Percentiles rank a stretch among this genome's conserved stretches.
Evolutionary conservation across 2,113 vertebrate species (phyloP).

Genomic region (Brevimyrus niger): DNA sequence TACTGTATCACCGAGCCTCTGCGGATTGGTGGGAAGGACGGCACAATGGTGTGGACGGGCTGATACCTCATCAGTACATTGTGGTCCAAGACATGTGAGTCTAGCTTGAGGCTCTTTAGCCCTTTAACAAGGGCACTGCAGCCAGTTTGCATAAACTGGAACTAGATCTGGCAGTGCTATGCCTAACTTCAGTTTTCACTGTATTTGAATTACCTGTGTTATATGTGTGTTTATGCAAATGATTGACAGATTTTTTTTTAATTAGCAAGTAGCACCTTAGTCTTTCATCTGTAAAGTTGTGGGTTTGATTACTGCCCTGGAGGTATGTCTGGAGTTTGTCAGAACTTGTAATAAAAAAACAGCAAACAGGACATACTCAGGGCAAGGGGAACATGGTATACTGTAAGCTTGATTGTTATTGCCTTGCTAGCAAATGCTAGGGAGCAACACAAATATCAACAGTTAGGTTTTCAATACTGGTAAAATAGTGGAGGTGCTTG

Average conservation of each 20-base stretch:
- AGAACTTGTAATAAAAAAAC: neutral
- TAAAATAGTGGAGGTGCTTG: neutral
- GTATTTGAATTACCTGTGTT: neutral
- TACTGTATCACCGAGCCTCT: slow-evolving; percentile 88
- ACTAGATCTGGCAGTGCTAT: neutral
- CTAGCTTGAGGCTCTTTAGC: neutral
- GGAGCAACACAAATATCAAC: neutral
- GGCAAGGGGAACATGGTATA: neutral
- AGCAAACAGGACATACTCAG: neutral
- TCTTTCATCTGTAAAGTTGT: neutral
- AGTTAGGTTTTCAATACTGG: neutral
- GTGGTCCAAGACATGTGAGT: slow-evolving; percentile 98
- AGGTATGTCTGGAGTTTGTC: neutral
- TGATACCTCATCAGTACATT: slow-evolving; percentile 98
- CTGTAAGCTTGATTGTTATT: neutral
- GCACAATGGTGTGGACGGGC: slow-evolving; percentile 90
- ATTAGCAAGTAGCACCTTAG: neutral
- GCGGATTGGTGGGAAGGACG: slow-evolving; percentile 99
- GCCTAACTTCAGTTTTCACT: neutral
- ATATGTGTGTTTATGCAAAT: neutral
- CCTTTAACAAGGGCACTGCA: neutral
- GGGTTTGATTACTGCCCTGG: neutral
- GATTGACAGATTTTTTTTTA: neutral
- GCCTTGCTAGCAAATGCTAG: neutral
- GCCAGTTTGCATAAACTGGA: neutral